phyloP scores from a whole-genome alignment of 2,113 vertebrate species.

The Regulus satrapa region DNA sequence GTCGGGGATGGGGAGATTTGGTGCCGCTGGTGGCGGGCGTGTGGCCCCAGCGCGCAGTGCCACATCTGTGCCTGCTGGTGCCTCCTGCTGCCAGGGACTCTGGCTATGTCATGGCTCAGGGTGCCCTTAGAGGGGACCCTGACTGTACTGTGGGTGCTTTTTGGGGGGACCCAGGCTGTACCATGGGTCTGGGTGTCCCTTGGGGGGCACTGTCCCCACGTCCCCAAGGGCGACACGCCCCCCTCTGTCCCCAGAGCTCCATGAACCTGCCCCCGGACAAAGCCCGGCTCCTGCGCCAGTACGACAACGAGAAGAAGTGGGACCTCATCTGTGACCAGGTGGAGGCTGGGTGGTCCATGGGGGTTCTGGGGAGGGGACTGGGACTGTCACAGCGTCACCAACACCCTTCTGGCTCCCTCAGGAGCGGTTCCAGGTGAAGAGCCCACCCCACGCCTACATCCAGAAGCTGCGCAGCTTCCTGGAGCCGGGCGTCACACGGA shows the following conservation, averaged over 20 bases:
- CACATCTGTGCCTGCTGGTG: background rate
- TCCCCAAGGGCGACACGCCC: background rate
- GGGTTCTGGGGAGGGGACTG: no score
- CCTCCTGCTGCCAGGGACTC: background rate
- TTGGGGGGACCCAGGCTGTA: background rate
- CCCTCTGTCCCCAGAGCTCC: constrained; percentile 81
- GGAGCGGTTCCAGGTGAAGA: constrained; percentile 98
- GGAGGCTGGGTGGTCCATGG: background rate
- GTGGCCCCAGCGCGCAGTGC: background rate
- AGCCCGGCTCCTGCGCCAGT: constrained; percentile 90
- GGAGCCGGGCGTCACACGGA: constrained; percentile 89
- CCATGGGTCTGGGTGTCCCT: background rate
- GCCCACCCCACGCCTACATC: constrained; percentile 94
- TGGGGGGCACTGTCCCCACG: background rate
- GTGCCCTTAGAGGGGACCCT: background rate
- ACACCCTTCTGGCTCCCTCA: background rate
- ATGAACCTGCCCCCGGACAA: constrained; percentile 98
- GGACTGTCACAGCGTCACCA: background rate
- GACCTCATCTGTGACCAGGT: constrained; percentile 97
- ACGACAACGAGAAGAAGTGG: constrained; percentile 98
- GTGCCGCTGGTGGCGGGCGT: background rate
- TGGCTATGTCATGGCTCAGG: background rate
- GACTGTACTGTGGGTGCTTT: background rate
- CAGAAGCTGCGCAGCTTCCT: constrained; percentile 92
- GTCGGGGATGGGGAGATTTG: background rate